Evolutionary conservation across 2,888 invertebrate species (phyloP).

Genomic region (Embidobia sp.): DNA sequence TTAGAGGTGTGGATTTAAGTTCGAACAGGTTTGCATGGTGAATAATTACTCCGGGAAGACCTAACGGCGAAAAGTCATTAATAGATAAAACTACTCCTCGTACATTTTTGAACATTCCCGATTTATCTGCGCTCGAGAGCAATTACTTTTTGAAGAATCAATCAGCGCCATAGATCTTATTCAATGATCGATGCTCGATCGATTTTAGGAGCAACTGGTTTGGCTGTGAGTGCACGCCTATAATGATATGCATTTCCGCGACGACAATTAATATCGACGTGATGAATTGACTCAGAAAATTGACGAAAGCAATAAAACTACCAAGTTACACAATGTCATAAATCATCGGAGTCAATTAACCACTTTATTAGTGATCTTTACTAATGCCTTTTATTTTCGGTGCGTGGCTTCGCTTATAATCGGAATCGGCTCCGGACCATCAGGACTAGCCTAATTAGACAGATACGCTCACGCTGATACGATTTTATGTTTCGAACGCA

Average conservation of each 20-base stretch:
- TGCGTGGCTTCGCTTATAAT: slow-evolving; percentile 7
- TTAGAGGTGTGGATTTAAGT: slow-evolving; percentile 8
- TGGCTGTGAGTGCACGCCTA: neutral
- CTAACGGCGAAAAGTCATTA: too few relatives aligned
- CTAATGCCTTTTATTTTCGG: slow-evolving; percentile 27
- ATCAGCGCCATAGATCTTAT: slow-evolving; percentile 1
- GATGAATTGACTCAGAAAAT: slow-evolving; percentile 30
- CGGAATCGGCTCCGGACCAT: slow-evolving; percentile 8
- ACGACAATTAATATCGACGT: slow-evolving; percentile 22
- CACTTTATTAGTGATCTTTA: slow-evolving; percentile 35
- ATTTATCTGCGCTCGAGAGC: neutral
- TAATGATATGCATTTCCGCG: slow-evolving; percentile 17
- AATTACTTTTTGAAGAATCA: neutral
- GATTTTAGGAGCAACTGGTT: slow-evolving; percentile 6
- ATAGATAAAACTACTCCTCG: too few relatives aligned
- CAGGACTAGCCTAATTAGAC: slow-evolving; percentile 37
- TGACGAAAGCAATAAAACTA: slow-evolving; percentile 43
- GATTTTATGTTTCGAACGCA: slow-evolving; percentile 24
- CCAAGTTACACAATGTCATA: slow-evolving; percentile 21
- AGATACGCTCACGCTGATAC: slow-evolving; percentile 24
- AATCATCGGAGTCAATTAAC: slow-evolving; percentile 37
- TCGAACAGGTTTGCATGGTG: slow-evolving; percentile 21
- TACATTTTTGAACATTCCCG: slow-evolving; percentile 1
- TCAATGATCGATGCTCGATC: neutral
- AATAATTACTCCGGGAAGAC: neutral